Conservation (phyloP, 2,797 vertebrate genomes). For the Rhinoraja longicauda region DNA sequence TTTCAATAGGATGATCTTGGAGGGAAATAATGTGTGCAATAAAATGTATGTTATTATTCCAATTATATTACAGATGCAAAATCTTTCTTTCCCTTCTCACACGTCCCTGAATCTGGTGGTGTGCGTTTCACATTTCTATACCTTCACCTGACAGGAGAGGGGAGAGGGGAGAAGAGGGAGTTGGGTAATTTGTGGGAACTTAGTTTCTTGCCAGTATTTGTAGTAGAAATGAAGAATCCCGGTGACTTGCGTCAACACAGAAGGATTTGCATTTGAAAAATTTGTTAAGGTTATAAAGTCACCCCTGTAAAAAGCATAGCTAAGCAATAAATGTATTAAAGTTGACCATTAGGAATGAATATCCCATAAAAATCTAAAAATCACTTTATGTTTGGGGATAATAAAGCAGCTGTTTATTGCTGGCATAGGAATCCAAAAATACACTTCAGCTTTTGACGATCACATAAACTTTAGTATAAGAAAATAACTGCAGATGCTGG, state of each 20-base stretch:
- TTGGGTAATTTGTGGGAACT: background rate
- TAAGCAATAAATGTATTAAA: constrained; percentile 44
- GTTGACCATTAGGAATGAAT: constrained; percentile 51
- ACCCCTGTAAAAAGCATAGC: background rate
- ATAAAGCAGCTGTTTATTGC: constrained; percentile 53
- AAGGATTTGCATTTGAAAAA: constrained; percentile 14
- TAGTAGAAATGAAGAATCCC: too few relatives aligned
- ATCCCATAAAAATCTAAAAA: constrained; percentile 47
- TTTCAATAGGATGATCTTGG: background rate
- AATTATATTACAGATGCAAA: background rate
- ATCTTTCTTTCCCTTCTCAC: background rate
- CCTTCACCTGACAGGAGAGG: too few relatives aligned
- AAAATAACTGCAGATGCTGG: too few relatives aligned
- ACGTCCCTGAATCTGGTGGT: too few relatives aligned
- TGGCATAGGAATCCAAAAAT: constrained; percentile 46
- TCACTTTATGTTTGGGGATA: constrained; percentile 43
- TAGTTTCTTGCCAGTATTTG: background rate
- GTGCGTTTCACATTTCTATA: too few relatives aligned
- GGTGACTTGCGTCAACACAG: background rate
- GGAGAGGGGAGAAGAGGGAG: too few relatives aligned
- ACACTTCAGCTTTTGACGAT: constrained; percentile 46
- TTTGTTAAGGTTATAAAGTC: background rate
- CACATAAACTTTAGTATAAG: constrained; percentile 43
- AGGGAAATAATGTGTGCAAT: background rate
- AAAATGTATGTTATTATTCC: background rate